These are phyloP conservation scores for Tragopan temminckii DNA, from an alignment of 2,797 vertebrate species.

Conservation along the genomic window DNA sequence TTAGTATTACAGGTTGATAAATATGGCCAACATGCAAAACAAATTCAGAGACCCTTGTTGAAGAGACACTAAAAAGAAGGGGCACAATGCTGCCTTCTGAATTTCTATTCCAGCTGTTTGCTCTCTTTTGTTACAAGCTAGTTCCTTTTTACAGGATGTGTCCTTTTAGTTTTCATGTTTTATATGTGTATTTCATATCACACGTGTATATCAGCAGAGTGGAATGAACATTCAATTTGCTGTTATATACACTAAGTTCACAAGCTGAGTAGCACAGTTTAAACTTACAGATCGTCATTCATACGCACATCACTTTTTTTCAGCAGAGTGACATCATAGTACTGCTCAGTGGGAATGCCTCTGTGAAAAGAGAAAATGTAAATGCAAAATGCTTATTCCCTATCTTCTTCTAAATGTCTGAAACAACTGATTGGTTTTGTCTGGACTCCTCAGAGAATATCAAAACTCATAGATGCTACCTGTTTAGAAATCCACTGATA, in stretches of 20 bases:
- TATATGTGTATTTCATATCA: not conserved
- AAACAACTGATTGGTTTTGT: not conserved
- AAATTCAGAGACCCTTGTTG: not conserved
- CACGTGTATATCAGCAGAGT: not conserved
- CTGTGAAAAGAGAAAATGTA: conserved; percentile 64
- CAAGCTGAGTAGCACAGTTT: not conserved
- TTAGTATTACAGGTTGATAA: not conserved
- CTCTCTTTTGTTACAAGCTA: not conserved
- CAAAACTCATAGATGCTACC: not conserved
- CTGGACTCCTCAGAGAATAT: not conserved
- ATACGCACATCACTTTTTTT: conserved; percentile 81
- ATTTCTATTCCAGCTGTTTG: not conserved
- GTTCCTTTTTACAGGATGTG: not conserved
- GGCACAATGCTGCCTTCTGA: not conserved
- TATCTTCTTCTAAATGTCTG: not conserved
- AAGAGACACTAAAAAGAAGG: not conserved
- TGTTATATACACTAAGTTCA: not conserved
- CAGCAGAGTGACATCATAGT: conserved; percentile 65
- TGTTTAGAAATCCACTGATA: not conserved
- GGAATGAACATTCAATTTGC: not conserved
- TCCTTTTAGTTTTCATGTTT: not conserved
- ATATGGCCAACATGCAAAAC: not conserved
- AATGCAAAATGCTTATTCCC: not conserved
- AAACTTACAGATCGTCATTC: conserved; percentile 85
- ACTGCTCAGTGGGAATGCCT: conserved; percentile 67